Percentiles rank a stretch among this genome's conserved stretches.
Evolutionary conservation across 2,113 vertebrate genomes (phyloP).

Genomic region (Emberiza fucata): DNA sequence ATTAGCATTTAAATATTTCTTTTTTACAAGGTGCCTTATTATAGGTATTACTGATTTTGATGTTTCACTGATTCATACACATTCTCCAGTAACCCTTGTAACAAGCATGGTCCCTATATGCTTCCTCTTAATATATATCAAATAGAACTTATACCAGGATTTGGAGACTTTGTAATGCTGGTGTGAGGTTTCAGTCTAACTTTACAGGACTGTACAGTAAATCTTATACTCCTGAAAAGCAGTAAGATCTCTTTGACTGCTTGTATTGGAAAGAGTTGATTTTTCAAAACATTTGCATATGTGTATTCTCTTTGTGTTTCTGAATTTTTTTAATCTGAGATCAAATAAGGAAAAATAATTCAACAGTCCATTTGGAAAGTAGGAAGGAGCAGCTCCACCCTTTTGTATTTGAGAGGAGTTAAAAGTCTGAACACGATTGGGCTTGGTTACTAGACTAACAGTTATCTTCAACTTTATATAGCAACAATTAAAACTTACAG

Average conservation of each 20-base stretch:
- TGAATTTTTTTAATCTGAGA: neutral
- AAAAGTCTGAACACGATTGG: neutral
- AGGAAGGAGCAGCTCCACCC: neutral
- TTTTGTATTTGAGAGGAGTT: neutral
- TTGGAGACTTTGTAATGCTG: neutral
- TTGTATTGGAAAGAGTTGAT: neutral
- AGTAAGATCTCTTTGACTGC: neutral
- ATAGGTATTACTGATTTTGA: neutral
- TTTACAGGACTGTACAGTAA: neutral
- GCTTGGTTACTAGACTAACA: neutral
- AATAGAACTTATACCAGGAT: neutral
- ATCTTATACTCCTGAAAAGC: neutral
- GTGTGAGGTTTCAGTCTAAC: neutral
- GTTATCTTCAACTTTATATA: neutral
- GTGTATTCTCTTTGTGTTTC: neutral
- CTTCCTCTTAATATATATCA: neutral
- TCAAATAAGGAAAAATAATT: neutral
- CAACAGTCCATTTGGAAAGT: neutral
- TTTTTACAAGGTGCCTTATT: neutral
- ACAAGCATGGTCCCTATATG: neutral
- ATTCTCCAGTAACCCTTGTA: neutral
- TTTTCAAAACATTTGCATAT: neutral
- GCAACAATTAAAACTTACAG: neutral
- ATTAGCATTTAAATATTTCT: neutral
- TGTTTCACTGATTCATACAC: neutral